A percentile compares a stretch with the other conserved stretches of the same genome.
phyloP scores from a whole-genome alignment of 2,888 invertebrate species.

The Rhodophaea formosa region DNA sequence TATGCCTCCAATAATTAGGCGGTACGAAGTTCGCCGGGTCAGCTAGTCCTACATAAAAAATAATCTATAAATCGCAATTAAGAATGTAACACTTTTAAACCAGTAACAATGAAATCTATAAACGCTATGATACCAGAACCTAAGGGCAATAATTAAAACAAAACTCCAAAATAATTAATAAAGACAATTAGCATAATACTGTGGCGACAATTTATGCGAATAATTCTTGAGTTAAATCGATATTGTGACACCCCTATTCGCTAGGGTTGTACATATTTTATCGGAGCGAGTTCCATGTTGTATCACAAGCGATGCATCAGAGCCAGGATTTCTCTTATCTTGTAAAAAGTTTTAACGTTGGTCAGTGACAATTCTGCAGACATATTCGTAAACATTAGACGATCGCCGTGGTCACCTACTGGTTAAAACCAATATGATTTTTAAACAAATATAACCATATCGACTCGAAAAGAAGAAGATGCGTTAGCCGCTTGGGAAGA shows the following conservation, averaged over 20 bases:
- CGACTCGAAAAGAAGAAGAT: no score
- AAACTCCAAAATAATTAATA: constrained; percentile 15
- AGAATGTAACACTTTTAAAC: background rate
- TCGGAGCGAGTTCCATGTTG: background rate
- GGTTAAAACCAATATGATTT: no score
- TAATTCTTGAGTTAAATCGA: background rate
- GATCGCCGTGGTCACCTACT: no score
- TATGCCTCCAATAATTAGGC: no score
- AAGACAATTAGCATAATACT: constrained; percentile 15
- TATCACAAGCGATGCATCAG: background rate
- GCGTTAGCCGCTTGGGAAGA: no score
- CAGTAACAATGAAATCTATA: background rate
- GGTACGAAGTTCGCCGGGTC: no score
- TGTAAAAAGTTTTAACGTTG: no score
- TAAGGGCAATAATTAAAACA: constrained; percentile 20
- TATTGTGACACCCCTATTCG: background rate
- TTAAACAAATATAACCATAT: no score
- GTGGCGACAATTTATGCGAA: constrained; percentile 9
- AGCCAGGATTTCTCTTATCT: no score
- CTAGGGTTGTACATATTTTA: background rate
- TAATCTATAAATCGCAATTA: background rate
- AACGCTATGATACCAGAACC: background rate
- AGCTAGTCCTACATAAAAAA: no score
- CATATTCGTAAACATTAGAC: no score
- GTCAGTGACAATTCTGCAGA: no score